These are phyloP conservation scores for Apodemia zela DNA, from an alignment of 2,888 invertebrate species.

Conservation along the genomic window DNA sequence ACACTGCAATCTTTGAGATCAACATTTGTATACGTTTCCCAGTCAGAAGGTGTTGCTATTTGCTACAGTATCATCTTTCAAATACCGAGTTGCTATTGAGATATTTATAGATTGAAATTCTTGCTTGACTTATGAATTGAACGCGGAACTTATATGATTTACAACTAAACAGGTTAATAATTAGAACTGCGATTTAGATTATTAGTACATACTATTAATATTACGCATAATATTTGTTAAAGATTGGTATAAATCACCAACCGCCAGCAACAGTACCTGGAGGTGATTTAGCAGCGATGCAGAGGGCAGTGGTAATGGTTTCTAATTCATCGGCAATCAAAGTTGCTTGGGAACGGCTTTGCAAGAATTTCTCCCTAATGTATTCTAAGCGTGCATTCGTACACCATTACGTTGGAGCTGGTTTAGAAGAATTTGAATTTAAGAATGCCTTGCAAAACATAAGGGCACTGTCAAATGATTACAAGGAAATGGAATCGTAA, in stretches of 20 bases:
- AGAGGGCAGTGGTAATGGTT: constrained; percentile 90
- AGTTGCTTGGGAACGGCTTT: constrained; percentile 89
- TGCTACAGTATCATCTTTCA: too few relatives aligned
- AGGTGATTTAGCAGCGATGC: constrained; percentile 87
- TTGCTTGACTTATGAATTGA: too few relatives aligned
- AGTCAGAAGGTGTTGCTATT: too few relatives aligned
- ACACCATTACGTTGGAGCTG: constrained; percentile 91
- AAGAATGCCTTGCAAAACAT: constrained; percentile 82
- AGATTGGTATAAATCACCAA: constrained; percentile 87
- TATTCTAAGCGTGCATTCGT: constrained; percentile 92
- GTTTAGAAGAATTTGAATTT: constrained; percentile 85
- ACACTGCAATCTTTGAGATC: too few relatives aligned
- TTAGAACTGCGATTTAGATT: too few relatives aligned
- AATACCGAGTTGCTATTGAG: too few relatives aligned
- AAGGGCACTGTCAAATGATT: constrained; percentile 83
- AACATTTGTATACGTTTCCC: too few relatives aligned
- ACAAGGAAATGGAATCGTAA: constrained; percentile 64
- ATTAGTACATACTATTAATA: too few relatives aligned
- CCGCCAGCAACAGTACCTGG: constrained; percentile 88
- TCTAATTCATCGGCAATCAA: constrained; percentile 90
- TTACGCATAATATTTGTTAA: constrained; percentile 28
- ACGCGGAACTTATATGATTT: too few relatives aligned
- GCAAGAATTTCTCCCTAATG: constrained; percentile 90
- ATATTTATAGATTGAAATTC: too few relatives aligned
- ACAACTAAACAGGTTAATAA: too few relatives aligned